phyloP scores from a whole-genome alignment of 2,113 vertebrate genomes.

The Cromileptes altivelis region DNA sequence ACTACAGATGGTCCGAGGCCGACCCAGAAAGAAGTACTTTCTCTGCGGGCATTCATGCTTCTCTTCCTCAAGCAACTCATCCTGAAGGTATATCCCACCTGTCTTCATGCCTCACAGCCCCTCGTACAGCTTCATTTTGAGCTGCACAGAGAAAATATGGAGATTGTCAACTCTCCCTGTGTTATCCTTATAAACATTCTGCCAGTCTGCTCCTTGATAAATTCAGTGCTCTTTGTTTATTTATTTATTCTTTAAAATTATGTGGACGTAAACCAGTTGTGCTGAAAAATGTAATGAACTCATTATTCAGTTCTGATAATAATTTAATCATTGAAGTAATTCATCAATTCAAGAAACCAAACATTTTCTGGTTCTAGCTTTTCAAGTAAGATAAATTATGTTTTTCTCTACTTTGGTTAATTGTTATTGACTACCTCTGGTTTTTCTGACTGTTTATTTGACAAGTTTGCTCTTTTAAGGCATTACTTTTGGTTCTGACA shows the following conservation, averaged over 20 bases:
- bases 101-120: slow-evolving; percentile 43
- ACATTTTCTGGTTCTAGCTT: slow-evolving; percentile 21
- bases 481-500: background rate
- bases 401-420: slow-evolving; percentile 12
- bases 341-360: slow-evolving; percentile 12
- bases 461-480: background rate
- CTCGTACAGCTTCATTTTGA: slow-evolving; percentile 12
- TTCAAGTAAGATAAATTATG: slow-evolving; percentile 17
- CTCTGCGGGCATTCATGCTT: slow-evolving; percentile 96
- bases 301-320: slow-evolving; percentile 19
- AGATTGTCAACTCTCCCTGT: slow-evolving; percentile 13
- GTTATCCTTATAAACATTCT: slow-evolving; percentile 29
- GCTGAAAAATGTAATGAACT: slow-evolving; percentile 16
- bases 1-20: slow-evolving; percentile 94
- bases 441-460: background rate
- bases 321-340: slow-evolving; percentile 9
- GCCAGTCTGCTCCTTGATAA: background rate
- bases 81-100: slow-evolving; percentile 90
- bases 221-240: slow-evolving; percentile 24
- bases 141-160: slow-evolving; percentile 22
- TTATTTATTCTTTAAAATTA: background rate
- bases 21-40: slow-evolving; percentile 96
- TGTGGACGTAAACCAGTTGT: slow-evolving; percentile 21
- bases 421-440: slow-evolving; percentile 14
- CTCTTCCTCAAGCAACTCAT: slow-evolving; percentile 98